Conservation (phyloP, 2,888 invertebrate species). For the Xestia sexstrigata region DNA sequence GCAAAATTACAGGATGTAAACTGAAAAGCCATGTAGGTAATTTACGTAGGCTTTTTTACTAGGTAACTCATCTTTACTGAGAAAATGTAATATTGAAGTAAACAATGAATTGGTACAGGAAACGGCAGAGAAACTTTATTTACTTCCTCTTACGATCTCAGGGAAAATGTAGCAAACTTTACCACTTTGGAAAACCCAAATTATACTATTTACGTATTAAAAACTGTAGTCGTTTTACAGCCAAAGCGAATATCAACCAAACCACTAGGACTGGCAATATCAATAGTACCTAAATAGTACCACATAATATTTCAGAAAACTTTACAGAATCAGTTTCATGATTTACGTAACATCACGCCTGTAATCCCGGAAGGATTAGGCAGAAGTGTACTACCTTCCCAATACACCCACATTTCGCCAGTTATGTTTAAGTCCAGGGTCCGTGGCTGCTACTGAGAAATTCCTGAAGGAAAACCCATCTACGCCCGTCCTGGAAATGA, state of each 20-base stretch:
- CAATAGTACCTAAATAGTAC: background rate
- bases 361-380: background rate
- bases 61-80: background rate
- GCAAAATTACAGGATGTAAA: background rate
- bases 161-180: background rate
- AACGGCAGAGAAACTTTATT: background rate
- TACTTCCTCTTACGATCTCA: constrained; percentile 11
- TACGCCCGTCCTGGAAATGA: background rate
- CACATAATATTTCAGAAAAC: background rate
- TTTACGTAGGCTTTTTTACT: background rate
- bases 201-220: background rate
- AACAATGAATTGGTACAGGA: constrained; percentile 1
- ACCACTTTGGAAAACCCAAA: constrained; percentile 8
- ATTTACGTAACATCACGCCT: background rate
- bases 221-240: background rate
- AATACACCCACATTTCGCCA: background rate
- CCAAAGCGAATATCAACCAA: background rate
- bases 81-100: background rate
- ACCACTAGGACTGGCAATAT: background rate
- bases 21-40: background rate
- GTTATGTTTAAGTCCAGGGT: background rate
- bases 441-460: background rate
- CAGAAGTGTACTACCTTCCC: background rate
- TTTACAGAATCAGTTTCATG: background rate
- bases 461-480: background rate